These are phyloP conservation scores for Entomobrya proxima DNA, from an alignment of 2,888 invertebrate genomes.

Conservation along the genomic window DNA sequence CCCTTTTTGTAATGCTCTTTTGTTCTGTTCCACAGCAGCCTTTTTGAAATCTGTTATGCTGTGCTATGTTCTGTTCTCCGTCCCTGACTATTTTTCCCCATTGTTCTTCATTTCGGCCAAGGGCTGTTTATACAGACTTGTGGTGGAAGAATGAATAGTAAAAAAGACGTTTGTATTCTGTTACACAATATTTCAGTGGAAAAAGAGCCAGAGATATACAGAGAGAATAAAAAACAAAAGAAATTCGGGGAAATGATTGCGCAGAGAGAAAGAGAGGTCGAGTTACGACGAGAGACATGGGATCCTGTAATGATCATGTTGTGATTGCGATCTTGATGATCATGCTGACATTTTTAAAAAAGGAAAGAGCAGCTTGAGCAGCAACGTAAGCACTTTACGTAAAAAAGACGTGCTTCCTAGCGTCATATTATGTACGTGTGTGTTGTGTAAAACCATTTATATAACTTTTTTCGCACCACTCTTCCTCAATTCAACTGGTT, in stretches of 20 bases:
- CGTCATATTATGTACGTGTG: no score
- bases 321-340: background rate
- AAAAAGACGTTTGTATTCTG: background rate
- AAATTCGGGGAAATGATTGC: background rate
- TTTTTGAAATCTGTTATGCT: background rate
- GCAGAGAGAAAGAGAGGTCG: background rate
- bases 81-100: conserved; percentile 18
- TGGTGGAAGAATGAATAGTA: no score
- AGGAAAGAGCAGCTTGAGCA: background rate
- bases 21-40: background rate
- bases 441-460: no score
- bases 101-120: no score
- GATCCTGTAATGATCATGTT: conserved; percentile 10
- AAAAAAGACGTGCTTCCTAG: no score
- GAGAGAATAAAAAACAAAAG: background rate
- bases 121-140: no score
- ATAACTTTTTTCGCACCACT: no score
- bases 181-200: background rate
- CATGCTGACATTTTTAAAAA: background rate
- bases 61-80: background rate
- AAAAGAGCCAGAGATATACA: no score
- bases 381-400: background rate
- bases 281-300: background rate
- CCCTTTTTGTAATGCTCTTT: background rate
- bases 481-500: no score